These are phyloP conservation scores for Narcine bancroftii DNA, from an alignment of 2,113 vertebrate genomes.

Conservation along the genomic window DNA sequence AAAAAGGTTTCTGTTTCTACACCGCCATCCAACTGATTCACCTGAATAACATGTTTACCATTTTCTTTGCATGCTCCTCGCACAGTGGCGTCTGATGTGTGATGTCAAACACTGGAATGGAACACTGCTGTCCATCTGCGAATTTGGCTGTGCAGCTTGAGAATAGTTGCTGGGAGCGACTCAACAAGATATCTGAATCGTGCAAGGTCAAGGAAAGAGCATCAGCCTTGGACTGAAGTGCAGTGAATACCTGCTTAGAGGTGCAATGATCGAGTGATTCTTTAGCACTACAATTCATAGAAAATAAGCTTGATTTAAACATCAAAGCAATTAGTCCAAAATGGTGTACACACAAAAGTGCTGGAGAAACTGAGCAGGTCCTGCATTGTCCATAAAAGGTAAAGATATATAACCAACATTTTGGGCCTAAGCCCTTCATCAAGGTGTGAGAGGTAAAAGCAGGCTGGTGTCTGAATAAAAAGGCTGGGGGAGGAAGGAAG, in stretches of 20 bases:
- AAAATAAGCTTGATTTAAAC: not conserved
- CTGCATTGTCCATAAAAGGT: no score
- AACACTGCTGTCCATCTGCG: constrained; percentile 94
- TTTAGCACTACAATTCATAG: not conserved
- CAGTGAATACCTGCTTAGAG: no score
- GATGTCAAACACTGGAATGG: constrained; percentile 95
- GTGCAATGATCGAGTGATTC: not conserved
- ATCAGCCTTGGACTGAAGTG: not conserved
- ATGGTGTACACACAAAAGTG: no score
- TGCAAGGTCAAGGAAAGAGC: constrained; percentile 62
- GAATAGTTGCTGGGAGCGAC: constrained; percentile 96
- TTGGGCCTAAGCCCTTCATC: no score
- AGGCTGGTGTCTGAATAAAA: no score
- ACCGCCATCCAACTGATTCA: not conserved
- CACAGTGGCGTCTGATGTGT: constrained; percentile 96
- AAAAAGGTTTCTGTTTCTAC: not conserved
- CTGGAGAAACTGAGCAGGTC: no score
- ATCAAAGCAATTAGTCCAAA: not conserved
- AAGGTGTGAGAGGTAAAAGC: no score
- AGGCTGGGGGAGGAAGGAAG: no score
- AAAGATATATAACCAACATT: no score
- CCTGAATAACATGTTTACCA: constrained; percentile 61
- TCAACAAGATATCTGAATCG: constrained; percentile 84
- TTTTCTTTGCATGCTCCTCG: constrained; percentile 99
- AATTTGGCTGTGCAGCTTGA: constrained; percentile 97